Evolutionary conservation across 2,888 invertebrate species (phyloP).

Genomic region (Keiferia lycopersicella): DNA sequence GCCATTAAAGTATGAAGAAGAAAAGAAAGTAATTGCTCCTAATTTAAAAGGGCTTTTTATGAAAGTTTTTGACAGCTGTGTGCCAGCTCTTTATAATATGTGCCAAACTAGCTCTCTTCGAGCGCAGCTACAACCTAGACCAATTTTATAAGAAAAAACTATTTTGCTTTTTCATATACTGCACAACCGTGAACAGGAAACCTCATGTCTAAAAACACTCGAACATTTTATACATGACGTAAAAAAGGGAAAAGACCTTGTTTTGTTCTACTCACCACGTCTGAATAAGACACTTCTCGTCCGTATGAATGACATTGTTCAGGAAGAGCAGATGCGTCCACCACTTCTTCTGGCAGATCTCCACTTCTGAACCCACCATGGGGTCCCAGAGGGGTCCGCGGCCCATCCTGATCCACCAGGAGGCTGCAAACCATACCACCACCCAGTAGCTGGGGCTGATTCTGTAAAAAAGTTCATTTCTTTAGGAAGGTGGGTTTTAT

Average conservation of each 20-base stretch:
- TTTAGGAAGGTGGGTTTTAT: too few relatives aligned
- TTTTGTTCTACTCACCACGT: constrained; percentile 57
- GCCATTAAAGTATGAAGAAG: background rate
- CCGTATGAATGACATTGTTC: constrained; percentile 63
- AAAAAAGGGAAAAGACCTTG: too few relatives aligned
- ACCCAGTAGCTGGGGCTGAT: constrained; percentile 68
- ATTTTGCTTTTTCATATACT: too few relatives aligned
- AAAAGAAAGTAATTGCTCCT: background rate
- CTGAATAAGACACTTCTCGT: constrained; percentile 72
- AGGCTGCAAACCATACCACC: constrained; percentile 68
- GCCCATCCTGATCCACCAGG: constrained; percentile 67
- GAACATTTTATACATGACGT: too few relatives aligned
- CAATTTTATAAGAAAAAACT: too few relatives aligned
- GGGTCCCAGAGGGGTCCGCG: constrained; percentile 66
- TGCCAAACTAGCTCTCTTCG: background rate
- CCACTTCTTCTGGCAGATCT: constrained; percentile 66
- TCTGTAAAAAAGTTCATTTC: constrained; percentile 39
- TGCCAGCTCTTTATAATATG: background rate
- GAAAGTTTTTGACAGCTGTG: background rate
- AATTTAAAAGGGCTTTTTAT: background rate
- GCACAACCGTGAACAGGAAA: too few relatives aligned
- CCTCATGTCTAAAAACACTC: too few relatives aligned
- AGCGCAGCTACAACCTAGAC: too few relatives aligned
- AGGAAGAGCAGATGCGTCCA: constrained; percentile 71
- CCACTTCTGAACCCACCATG: constrained; percentile 60